phyloP scores from a whole-genome alignment of 2,888 invertebrate species.

The Buathra laborator region DNA sequence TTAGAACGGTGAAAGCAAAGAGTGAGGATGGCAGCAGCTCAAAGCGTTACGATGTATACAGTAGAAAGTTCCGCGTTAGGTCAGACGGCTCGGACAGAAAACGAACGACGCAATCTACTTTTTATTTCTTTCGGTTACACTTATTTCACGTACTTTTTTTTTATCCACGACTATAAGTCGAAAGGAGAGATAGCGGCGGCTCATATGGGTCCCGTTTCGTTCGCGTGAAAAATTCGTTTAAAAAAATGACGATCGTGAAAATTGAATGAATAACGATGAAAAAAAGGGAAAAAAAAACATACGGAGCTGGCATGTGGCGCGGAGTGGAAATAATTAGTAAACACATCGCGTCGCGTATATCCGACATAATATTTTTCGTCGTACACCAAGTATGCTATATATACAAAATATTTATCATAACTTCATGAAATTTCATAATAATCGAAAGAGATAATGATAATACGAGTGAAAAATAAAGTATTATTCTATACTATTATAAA shows the following conservation, averaged over 20 bases:
- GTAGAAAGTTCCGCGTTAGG: conserved; percentile 59
- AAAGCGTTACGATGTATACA: conserved; percentile 35
- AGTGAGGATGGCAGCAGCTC: conserved; percentile 11
- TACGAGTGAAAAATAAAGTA: conserved; percentile 33
- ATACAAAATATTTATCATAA: conserved; percentile 75
- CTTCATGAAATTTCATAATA: conserved; percentile 85
- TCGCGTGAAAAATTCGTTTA: background rate
- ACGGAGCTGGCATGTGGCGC: conserved; percentile 65
- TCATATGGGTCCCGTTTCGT: conserved; percentile 20
- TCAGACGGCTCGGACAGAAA: conserved; percentile 54
- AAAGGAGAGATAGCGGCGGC: conserved; percentile 55
- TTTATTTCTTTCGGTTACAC: conserved; percentile 1
- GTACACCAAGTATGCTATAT: conserved; percentile 69
- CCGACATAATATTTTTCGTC: conserved; percentile 56
- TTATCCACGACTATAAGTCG: background rate
- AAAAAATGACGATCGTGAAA: background rate
- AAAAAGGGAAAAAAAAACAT: conserved; percentile 21
- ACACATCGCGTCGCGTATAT: conserved; percentile 48
- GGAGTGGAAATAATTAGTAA: conserved; percentile 39
- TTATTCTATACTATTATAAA: conserved; percentile 63
- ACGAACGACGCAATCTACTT: conserved; percentile 11
- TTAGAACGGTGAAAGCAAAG: conserved; percentile 30
- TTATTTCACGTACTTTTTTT: conserved; percentile 10
- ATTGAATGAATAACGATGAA: background rate
- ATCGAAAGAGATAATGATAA: conserved; percentile 51